Evolutionary conservation across 2,888 invertebrate species (phyloP).

Genomic region (Camptogramma bilineatum): DNA sequence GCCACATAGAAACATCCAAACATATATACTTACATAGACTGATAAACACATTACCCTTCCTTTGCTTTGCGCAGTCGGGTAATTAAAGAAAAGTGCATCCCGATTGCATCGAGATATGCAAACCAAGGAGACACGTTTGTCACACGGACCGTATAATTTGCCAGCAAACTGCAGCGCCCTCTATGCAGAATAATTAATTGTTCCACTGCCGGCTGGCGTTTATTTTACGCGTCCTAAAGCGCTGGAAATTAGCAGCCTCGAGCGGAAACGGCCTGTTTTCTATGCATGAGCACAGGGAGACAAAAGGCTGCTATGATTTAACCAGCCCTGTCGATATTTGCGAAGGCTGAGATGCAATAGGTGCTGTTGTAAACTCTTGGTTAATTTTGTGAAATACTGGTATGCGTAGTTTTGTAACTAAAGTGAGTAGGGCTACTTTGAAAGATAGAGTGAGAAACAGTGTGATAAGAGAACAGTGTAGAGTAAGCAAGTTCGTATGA

Average conservation of each 20-base stretch:
- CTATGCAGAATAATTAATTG: conserved; percentile 39
- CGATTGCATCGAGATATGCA: conserved; percentile 17
- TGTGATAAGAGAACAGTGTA: too few species aligned
- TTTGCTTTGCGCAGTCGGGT: too few species aligned
- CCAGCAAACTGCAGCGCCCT: conserved; percentile 27
- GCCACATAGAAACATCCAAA: too few species aligned
- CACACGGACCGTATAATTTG: conserved; percentile 29
- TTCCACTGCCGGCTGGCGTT: conserved; percentile 33
- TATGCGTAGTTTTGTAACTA: background rate
- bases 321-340: background rate
- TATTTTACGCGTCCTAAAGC: conserved; percentile 31
- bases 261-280: conserved; percentile 16
- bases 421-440: too few species aligned
- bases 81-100: background rate
- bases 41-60: too few species aligned
- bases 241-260: conserved; percentile 29
- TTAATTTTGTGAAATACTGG: background rate
- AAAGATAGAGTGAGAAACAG: too few species aligned
- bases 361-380: background rate
- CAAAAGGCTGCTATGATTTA: background rate
- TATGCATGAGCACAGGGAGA: conserved; percentile 3
- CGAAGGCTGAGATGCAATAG: background rate
- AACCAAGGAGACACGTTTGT: conserved; percentile 20
- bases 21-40: too few species aligned
- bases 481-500: too few species aligned